Evolutionary conservation across 92 coral and sea anemone species (phyloP), one percentile per base, ranked within the genome.

Genomic region (Zoanthus sansibaricus): DNA sequence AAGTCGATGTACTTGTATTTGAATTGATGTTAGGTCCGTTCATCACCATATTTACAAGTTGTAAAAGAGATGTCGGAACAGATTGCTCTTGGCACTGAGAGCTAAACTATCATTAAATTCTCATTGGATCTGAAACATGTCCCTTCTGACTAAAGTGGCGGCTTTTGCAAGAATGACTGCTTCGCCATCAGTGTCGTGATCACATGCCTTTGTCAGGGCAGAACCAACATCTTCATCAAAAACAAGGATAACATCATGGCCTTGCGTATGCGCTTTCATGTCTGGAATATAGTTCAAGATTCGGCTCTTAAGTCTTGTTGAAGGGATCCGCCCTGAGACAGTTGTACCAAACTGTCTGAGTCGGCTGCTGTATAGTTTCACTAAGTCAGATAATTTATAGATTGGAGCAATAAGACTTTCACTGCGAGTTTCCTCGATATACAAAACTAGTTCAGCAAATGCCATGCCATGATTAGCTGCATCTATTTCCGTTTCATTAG

Each of bases 381-480:
- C 49, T 17, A 86, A 77, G 83, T 90, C 90, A 46, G 93, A 79
- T 47, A 79, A 9, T 76, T 90, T 90, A 54, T 86, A 86, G 64
- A 86, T 77, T 79, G 92, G 83, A 25, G 89, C 88, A 9, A 78
- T 59, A 45, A n/a, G 77, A 67, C 79, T 76, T 82, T 78, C 87
- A 11, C 48, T 31, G 46, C 78, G 71, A 46, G 78, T 75, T n/a
- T 86, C 87, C 37, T 85, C 90, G 52, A 84, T 89, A 76, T 73
- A 86, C 2, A 89, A 61, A 54, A 90, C 87, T 59, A 86, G 90
- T 47, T 71, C 90, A 55, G 92, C 84, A 37, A 90, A 90, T 33
- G 86, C 86, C 83, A 90, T 33, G 86, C 86, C 83, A 71, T 86
- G 87, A 71, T 87, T 77, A 73, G 21, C 54, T 72, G 51, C 7